These are phyloP conservation scores for Unio pictorum DNA, from an alignment of 2,888 invertebrate species.

Conservation along the genomic window DNA sequence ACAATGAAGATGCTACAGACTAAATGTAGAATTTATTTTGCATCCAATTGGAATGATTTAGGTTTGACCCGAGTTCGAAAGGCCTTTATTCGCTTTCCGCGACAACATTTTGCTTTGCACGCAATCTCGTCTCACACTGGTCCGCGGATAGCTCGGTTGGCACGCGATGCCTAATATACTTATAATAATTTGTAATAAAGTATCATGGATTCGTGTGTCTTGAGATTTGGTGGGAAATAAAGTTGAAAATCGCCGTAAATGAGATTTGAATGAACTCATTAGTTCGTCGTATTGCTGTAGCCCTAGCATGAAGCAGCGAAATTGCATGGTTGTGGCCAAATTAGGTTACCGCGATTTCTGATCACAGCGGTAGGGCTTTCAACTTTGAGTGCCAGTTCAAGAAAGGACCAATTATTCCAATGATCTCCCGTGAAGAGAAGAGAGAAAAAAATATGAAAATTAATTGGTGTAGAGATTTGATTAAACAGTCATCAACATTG, in stretches of 20 bases:
- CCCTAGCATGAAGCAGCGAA: conserved; percentile 20
- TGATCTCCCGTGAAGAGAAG: conserved; percentile 32
- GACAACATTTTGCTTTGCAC: conserved; percentile 25
- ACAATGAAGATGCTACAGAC: no score
- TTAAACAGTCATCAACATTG: conserved; percentile 30
- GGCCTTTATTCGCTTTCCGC: conserved; percentile 22
- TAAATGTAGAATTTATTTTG: no score
- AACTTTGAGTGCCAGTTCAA: conserved; percentile 14
- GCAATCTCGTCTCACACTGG: conserved; percentile 18
- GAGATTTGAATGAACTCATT: conserved; percentile 50
- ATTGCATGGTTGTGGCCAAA: conserved; percentile 9
- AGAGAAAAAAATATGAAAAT: conserved; percentile 43
- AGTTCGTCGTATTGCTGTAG: conserved; percentile 26
- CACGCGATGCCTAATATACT: conserved; percentile 52
- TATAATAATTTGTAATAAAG: conserved; percentile 55
- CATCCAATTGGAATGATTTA: conserved; percentile 30
- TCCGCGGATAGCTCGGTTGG: conserved; percentile 10
- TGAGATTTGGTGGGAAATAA: conserved; percentile 38
- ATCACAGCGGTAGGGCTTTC: conserved; percentile 28
- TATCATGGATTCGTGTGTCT: conserved; percentile 39
- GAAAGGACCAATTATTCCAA: conserved; percentile 29
- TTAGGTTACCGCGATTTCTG: neutral
- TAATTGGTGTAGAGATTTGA: conserved; percentile 16
- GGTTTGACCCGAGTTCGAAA: conserved; percentile 33
- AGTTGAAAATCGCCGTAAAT: conserved; percentile 45